phyloP scores from a whole-genome alignment of 2,888 invertebrate species.

The Tenthredo notha region DNA sequence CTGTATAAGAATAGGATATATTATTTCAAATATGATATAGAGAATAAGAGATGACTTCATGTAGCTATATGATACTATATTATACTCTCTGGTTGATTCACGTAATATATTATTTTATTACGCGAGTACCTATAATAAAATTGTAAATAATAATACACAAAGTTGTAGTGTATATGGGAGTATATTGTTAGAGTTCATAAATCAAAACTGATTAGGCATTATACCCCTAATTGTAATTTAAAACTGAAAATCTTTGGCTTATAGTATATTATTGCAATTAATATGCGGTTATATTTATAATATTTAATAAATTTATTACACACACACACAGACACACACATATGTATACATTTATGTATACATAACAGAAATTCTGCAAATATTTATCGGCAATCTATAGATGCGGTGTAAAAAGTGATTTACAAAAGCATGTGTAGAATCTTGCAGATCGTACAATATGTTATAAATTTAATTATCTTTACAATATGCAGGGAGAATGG shows the following conservation, averaged over 20 bases:
- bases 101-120: slow-evolving; percentile 65
- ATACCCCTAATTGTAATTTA: neutral
- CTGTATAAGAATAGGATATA: too few relatives aligned
- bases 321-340: too few relatives aligned
- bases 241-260: slow-evolving; percentile 46
- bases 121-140: slow-evolving; percentile 61
- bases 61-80: neutral
- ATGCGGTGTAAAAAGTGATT: neutral
- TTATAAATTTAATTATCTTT: neutral
- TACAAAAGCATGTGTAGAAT: neutral
- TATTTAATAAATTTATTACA: neutral
- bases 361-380: neutral
- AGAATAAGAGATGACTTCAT: neutral
- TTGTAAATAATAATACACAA: slow-evolving; percentile 59
- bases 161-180: neutral
- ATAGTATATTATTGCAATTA: slow-evolving; percentile 47
- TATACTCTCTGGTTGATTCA: slow-evolving; percentile 45
- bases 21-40: too few relatives aligned
- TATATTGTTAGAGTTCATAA: neutral
- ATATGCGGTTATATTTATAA: neutral
- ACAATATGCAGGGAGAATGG: neutral
- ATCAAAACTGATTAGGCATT: slow-evolving; percentile 5
- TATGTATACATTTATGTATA: neutral
- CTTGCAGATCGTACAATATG: neutral
- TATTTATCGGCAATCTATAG: neutral